Evolutionary conservation across 1,140 invertebrate species (phyloP), one percentile per base, ranked within the genome.

Genomic region (Eufriesea mexicana): DNA sequence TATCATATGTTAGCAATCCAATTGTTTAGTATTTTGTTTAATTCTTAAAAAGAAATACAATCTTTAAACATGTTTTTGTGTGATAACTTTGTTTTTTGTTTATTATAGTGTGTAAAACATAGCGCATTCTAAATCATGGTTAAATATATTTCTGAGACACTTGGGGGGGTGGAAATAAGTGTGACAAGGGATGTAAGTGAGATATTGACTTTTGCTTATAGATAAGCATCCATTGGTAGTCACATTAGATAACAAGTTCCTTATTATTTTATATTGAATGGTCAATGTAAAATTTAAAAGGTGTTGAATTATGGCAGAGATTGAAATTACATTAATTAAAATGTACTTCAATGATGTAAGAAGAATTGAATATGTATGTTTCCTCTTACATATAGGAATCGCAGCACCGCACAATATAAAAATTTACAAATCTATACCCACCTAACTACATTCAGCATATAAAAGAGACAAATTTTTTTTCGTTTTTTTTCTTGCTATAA

Each of bases 121-220:
- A 71, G 42, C 28, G 20, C 79, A 75, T 57, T 82, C 51, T 51
- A 16, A 28, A 64, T 25, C 42, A 79, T 85, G 83, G 47, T 74
- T 71, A 88, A 75, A 84, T 89, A 45, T 73, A 62, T 84, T 82
- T 82, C 87, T 82, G 90, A 91, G 90, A 91, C 90, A 91, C 90
- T 92, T 91, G 88, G 85, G 91, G 87, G 89, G 91, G 91, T 92
- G 89, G 88, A 90, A 85, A 91, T 93, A 93, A 94, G 93, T 94
- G 93, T 94, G 94, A 94, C 94, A 94, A 94, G 94, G 91, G 90
- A 92, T 93, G 93, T 92, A 90, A 92, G 89, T 92, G 92, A 90
- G 91, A 93, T 91, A 90, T 90, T 89, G 42, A 73, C 84, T n/a
- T 28, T 79, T 51, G 55, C 62, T 85, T 55, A 49, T 67, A 67